Conservation (phyloP, 2,888 invertebrate genomes). For the Chrysina gloriosa region DNA sequence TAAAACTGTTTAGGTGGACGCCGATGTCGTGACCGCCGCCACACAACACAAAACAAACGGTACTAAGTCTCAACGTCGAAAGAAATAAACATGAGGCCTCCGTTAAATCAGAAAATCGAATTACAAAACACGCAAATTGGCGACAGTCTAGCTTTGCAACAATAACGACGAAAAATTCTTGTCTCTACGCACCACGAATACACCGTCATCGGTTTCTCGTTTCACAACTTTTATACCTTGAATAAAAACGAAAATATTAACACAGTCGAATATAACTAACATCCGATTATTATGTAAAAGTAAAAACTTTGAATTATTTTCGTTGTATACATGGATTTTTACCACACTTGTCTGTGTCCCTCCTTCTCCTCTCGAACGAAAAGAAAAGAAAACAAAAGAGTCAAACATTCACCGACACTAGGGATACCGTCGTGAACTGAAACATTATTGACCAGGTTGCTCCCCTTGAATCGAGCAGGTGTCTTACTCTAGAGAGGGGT, state of each 20-base stretch:
- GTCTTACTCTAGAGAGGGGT: slow-evolving; percentile 44
- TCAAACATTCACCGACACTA: slow-evolving; percentile 34
- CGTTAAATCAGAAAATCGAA: slow-evolving; percentile 38
- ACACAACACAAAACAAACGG: slow-evolving; percentile 26
- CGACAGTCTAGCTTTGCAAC: slow-evolving; percentile 31
- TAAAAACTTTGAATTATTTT: neutral
- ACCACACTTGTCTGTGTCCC: slow-evolving; percentile 1
- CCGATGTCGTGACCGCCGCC: slow-evolving; percentile 31
- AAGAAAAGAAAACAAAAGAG: slow-evolving; percentile 25
- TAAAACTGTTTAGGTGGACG: slow-evolving; percentile 23
- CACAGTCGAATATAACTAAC: slow-evolving; percentile 4
- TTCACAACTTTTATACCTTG: slow-evolving; percentile 12
- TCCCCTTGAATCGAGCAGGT: slow-evolving; percentile 59
- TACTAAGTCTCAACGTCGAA: slow-evolving; percentile 34
- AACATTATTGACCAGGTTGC: slow-evolving; percentile 60
- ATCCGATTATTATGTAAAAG: slow-evolving; percentile 12
- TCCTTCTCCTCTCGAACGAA: neutral
- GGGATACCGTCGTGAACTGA: slow-evolving; percentile 46
- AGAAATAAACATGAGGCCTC: slow-evolving; percentile 27
- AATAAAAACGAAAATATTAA: slow-evolving; percentile 7
- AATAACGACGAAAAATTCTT: slow-evolving; percentile 32
- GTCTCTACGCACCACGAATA: neutral
- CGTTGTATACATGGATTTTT: neutral
- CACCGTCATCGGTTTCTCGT: slow-evolving; percentile 23
- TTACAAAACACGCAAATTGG: slow-evolving; percentile 38